Evolutionary conservation across 2,888 invertebrate genomes (phyloP).

Genomic region (Hyposoter dolosus): DNA sequence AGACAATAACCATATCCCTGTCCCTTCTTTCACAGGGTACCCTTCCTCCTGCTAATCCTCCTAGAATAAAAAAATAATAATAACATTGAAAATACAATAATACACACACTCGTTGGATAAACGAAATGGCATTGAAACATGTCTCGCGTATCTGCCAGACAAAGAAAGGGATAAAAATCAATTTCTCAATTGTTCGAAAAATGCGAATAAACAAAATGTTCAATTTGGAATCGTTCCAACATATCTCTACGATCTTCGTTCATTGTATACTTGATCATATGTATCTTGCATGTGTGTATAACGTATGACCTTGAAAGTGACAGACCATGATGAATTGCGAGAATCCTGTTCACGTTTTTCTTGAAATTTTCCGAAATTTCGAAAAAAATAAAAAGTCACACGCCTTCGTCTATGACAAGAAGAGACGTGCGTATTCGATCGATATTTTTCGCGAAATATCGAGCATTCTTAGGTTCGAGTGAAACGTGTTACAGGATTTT

Average conservation of each 20-base stretch:
- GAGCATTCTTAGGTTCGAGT: no score
- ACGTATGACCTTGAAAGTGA: constrained; percentile 24
- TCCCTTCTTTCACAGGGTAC: constrained; percentile 73
- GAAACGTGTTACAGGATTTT: no score
- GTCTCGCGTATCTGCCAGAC: neutral
- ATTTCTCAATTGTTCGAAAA: constrained; percentile 31
- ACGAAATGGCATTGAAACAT: constrained; percentile 6
- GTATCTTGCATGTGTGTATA: constrained; percentile 62
- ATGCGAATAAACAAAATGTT: constrained; percentile 34
- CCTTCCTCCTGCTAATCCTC: constrained; percentile 69
- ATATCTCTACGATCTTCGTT: constrained; percentile 61
- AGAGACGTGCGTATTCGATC: no score
- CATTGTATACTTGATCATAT: constrained; percentile 54
- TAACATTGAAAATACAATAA: constrained; percentile 40
- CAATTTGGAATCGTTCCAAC: constrained; percentile 46
- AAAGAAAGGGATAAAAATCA: constrained; percentile 11
- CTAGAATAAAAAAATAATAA: constrained; percentile 57
- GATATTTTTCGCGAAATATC: no score
- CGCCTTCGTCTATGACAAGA: no score
- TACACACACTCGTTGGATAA: constrained; percentile 20
- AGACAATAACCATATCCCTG: constrained; percentile 78
- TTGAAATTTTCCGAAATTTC: no score
- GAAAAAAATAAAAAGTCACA: no score
- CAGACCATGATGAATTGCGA: neutral
- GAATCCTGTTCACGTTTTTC: neutral